Evolutionary conservation across 2,113 vertebrate species (phyloP).

Genomic region (Toxotes chatareus): DNA sequence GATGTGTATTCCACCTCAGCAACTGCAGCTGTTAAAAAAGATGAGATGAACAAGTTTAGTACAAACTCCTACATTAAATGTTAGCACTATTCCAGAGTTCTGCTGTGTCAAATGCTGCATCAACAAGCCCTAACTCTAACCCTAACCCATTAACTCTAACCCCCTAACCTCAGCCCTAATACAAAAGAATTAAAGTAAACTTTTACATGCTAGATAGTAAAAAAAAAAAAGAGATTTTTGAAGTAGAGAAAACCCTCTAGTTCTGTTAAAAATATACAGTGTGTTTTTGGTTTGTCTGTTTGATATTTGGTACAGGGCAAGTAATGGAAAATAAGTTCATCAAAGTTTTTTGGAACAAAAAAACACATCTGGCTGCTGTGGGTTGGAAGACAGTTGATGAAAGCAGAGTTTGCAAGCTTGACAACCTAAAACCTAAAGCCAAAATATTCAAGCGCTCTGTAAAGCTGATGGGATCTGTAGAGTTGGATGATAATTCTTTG

Average conservation of each 20-base stretch:
- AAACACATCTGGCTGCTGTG: no score
- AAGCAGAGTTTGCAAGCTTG: not conserved
- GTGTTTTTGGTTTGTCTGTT: not conserved
- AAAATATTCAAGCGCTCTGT: not conserved
- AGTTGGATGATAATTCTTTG: not conserved
- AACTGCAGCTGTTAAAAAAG: not conserved
- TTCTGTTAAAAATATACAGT: no score
- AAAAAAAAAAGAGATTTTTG: not conserved
- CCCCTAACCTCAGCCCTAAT: no score
- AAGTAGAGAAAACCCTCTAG: not conserved
- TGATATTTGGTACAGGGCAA: not conserved
- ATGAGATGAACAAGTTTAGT: not conserved
- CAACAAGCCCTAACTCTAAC: not conserved
- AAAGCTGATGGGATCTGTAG: not conserved
- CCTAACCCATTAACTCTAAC: no score
- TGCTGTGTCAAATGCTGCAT: not conserved
- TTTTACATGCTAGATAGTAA: not conserved
- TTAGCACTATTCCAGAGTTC: not conserved
- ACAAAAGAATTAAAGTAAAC: not conserved
- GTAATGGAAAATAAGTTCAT: not conserved
- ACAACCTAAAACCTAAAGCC: not conserved
- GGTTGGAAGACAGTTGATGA: not conserved
- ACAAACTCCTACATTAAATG: not conserved
- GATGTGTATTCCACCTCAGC: not conserved
- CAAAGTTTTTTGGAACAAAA: not conserved